Evolutionary conservation across 92 coral and sea anemone genomes (phyloP).

Genomic region (Phymanthus crucifer): DNA sequence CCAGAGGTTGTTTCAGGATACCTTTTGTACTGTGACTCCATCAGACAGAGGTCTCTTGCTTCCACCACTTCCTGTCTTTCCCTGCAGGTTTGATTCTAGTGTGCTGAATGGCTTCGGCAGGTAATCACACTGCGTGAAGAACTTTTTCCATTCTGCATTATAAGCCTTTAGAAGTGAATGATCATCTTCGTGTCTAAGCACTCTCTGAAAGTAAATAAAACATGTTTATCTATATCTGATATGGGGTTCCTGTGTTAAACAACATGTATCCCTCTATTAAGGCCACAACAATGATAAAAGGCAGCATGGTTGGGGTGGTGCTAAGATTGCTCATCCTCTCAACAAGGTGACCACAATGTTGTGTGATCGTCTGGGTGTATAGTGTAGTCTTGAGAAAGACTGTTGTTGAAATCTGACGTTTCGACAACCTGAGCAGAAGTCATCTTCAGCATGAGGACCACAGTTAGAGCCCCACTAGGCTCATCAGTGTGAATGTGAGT

Average conservation of each 20-base stretch:
- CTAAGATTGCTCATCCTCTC: too few relatives aligned
- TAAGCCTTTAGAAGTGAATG: conserved; percentile 85
- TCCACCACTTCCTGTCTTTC: conserved; percentile 82
- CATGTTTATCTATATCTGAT: neutral
- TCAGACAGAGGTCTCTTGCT: conserved; percentile 81
- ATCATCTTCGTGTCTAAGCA: conserved; percentile 82
- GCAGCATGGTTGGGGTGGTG: too few relatives aligned
- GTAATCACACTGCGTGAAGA: conserved; percentile 92
- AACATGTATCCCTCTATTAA: too few relatives aligned
- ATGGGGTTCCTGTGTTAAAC: neutral
- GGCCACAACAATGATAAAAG: too few relatives aligned
- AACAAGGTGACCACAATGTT: too few relatives aligned
- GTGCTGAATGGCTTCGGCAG: conserved; percentile 93
- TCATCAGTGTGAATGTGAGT: too few relatives aligned
- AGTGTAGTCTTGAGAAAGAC: too few relatives aligned
- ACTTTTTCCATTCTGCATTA: conserved; percentile 91
- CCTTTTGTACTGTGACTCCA: conserved; percentile 83
- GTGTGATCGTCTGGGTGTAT: too few relatives aligned
- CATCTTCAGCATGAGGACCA: too few relatives aligned
- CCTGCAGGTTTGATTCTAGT: conserved; percentile 84
- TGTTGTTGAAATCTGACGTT: too few relatives aligned
- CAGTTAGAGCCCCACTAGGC: too few relatives aligned
- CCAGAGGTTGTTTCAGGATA: conserved; percentile 11
- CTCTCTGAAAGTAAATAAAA: conserved; percentile 54
- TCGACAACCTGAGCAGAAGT: too few relatives aligned